Percentiles rank a stretch among this genome's conserved stretches.
Evolutionary conservation across 2,797 vertebrate species (phyloP).

Genomic region (Clarias laeviceps): DNA sequence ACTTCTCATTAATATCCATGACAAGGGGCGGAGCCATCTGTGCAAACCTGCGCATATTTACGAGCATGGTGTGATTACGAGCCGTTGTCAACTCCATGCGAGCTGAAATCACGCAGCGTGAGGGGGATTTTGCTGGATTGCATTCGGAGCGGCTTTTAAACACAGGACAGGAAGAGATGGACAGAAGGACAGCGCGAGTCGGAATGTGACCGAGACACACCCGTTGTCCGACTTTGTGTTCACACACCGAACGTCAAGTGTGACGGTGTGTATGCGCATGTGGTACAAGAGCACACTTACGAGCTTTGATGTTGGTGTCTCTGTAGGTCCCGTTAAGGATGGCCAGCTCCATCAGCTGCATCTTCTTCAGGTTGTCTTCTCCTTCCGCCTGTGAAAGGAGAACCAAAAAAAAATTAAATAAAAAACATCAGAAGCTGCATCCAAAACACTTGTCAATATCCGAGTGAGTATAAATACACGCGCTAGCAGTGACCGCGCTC

Average conservation of each 20-base stretch:
- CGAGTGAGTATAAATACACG: slow-evolving; percentile 76
- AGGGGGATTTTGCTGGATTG: slow-evolving; percentile 53
- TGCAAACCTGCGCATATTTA: slow-evolving; percentile 39
- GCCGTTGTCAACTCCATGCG: background rate
- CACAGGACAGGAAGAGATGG: slow-evolving; percentile 36
- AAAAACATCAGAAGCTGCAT: background rate
- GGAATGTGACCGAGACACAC: background rate
- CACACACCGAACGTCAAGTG: background rate
- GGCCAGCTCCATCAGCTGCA: slow-evolving; percentile 84
- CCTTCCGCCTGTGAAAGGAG: slow-evolving; percentile 75
- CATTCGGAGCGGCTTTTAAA: slow-evolving; percentile 33
- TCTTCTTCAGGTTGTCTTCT: slow-evolving; percentile 85
- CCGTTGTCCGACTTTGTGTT: background rate
- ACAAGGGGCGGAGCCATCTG: background rate
- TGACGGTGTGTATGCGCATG: slow-evolving; percentile 11
- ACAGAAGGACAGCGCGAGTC: background rate
- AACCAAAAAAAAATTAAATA: slow-evolving; percentile 6
- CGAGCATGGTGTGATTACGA: background rate
- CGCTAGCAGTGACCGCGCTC: slow-evolving; percentile 68
- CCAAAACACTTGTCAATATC: slow-evolving; percentile 69
- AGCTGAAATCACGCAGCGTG: slow-evolving; percentile 28
- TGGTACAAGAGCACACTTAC: slow-evolving; percentile 66
- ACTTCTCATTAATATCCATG: slow-evolving; percentile 36
- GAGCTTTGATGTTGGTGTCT: slow-evolving; percentile 83
- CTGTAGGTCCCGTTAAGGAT: slow-evolving; percentile 85